Conservation (phyloP, 2,888 invertebrate species). For the Cryptocephalus moraei region DNA sequence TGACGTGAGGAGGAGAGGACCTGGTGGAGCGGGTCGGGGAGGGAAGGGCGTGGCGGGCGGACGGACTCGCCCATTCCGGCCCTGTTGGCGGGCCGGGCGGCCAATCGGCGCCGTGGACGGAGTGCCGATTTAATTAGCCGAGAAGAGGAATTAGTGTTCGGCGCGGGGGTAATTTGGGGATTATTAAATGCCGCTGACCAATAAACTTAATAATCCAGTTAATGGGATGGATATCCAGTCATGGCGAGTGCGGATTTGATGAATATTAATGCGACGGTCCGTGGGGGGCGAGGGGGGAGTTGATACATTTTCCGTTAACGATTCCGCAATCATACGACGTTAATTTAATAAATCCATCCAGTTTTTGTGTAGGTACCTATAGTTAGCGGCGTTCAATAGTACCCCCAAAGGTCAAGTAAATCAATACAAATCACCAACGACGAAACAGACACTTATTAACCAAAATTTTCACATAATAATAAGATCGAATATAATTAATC, state of each 20-base stretch:
- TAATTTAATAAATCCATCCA: no score
- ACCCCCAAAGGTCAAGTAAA: no score
- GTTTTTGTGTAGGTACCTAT: no score
- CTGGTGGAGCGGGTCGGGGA: not conserved
- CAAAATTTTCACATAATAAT: no score
- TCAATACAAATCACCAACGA: no score
- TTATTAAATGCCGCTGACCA: conserved; percentile 13
- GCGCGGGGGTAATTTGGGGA: conserved; percentile 10
- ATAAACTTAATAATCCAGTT: conserved; percentile 7
- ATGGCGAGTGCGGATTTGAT: not conserved
- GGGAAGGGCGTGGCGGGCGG: conserved; percentile 2
- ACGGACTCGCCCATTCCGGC: conserved; percentile 15
- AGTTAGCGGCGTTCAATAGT: no score
- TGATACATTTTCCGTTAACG: no score
- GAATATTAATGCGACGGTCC: not conserved
- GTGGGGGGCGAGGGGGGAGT: no score
- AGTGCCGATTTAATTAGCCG: conserved; percentile 20
- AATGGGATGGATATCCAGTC: not conserved
- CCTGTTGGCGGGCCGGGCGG: conserved; percentile 18
- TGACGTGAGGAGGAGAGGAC: no score
- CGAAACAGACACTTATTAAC: no score
- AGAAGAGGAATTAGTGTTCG: conserved; percentile 8
- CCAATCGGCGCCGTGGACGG: conserved; percentile 14
- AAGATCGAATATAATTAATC: no score
- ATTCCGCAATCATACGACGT: no score